Evolutionary conservation across 2,888 invertebrate species (phyloP).

Genomic region (Tupiocoris notatus): DNA sequence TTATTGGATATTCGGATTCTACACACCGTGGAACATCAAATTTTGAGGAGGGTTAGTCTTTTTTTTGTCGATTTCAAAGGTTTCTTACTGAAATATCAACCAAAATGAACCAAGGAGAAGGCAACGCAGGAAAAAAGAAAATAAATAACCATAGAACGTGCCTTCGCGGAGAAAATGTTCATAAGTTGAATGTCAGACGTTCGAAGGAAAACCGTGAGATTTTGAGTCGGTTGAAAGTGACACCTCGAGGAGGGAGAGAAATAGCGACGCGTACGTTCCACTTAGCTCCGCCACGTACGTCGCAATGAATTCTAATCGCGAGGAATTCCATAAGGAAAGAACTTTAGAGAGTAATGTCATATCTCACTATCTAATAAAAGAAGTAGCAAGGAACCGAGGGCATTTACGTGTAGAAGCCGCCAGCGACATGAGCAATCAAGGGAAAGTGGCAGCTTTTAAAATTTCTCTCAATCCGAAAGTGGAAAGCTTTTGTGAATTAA

Average conservation of each 20-base stretch:
- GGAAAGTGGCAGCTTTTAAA: background rate
- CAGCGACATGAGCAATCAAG: background rate
- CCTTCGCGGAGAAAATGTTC: too few relatives aligned
- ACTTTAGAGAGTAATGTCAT: background rate
- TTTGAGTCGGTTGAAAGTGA: background rate
- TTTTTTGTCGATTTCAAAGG: too few relatives aligned
- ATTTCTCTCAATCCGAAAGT: background rate
- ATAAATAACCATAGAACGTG: too few relatives aligned
- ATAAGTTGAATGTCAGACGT: too few relatives aligned
- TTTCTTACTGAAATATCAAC: too few relatives aligned
- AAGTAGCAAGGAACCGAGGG: background rate
- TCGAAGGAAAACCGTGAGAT: background rate
- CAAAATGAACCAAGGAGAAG: too few relatives aligned
- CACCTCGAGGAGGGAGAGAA: background rate
- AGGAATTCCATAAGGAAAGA: background rate
- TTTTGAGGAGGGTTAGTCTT: too few relatives aligned
- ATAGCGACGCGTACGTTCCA: background rate
- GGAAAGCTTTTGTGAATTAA: background rate
- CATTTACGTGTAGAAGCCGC: background rate
- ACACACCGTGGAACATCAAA: too few relatives aligned
- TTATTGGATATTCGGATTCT: too few relatives aligned
- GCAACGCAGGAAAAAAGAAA: too few relatives aligned
- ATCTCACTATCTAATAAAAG: background rate
- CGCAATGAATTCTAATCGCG: background rate
- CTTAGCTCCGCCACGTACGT: background rate